Evolutionary conservation across 2,113 vertebrate genomes (phyloP).

Genomic region (Manacus vitellinus): DNA sequence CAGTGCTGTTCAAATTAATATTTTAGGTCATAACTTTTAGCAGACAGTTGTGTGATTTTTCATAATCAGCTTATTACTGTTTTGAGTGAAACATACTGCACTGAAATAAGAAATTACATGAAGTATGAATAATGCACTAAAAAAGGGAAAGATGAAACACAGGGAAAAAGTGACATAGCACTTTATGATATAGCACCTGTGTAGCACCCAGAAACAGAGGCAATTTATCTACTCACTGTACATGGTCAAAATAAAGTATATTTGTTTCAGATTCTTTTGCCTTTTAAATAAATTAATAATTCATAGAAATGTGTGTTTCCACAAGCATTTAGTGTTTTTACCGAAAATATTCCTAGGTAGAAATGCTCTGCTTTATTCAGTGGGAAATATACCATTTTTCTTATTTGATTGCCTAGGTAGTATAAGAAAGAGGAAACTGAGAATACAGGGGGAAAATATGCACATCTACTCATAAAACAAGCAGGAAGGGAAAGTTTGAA

Average conservation of each 20-base stretch:
- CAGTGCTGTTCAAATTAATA: background rate
- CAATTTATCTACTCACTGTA: background rate
- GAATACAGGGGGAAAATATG: background rate
- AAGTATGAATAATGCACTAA: background rate
- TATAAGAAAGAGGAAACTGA: background rate
- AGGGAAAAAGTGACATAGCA: background rate
- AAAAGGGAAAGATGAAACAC: background rate
- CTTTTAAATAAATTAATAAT: background rate
- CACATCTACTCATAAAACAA: background rate
- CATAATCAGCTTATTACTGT: background rate
- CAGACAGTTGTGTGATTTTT: background rate
- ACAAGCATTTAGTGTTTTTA: background rate
- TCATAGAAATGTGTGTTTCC: background rate
- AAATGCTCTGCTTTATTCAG: background rate
- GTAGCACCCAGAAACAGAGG: background rate
- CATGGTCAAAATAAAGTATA: background rate
- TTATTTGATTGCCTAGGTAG: background rate
- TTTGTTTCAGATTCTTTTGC: background rate
- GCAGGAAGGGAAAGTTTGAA: background rate
- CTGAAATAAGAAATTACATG: background rate
- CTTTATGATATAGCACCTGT: background rate
- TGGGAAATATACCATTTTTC: background rate
- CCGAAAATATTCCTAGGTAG: background rate
- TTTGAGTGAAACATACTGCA: background rate
- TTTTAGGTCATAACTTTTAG: background rate